Evolutionary conservation across 2,113 vertebrate species (phyloP).

Genomic region (Xenopus laevis): DNA sequence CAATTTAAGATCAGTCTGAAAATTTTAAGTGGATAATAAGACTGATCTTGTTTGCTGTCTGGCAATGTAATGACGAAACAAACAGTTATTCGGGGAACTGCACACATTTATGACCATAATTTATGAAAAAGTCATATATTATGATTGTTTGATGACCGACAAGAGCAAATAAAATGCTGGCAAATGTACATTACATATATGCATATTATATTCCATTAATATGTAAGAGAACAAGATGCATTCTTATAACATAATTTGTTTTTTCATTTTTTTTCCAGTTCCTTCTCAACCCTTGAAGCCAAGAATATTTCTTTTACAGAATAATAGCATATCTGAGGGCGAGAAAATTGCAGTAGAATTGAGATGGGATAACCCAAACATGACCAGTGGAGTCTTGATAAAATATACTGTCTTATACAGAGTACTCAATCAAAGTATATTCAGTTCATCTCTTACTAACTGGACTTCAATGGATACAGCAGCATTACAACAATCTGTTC

Average conservation of each 20-base stretch:
- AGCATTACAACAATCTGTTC: slow-evolving; percentile 46
- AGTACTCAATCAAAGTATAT: slow-evolving; percentile 45
- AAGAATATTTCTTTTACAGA: slow-evolving; percentile 55
- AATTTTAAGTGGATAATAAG: too few species aligned
- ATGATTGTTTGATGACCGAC: too few species aligned
- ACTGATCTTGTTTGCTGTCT: too few species aligned
- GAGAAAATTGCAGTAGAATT: slow-evolving; percentile 54
- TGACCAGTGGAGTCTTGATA: slow-evolving; percentile 54
- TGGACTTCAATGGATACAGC: slow-evolving; percentile 47
- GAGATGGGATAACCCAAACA: slow-evolving; percentile 62
- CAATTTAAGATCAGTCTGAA: too few species aligned
- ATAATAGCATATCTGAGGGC: slow-evolving; percentile 18
- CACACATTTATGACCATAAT: too few species aligned
- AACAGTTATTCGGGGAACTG: too few species aligned
- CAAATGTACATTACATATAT: background rate
- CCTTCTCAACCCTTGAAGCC: slow-evolving; percentile 60
- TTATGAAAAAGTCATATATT: too few species aligned
- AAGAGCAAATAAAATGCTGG: background rate
- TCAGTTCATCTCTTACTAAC: slow-evolving; percentile 2
- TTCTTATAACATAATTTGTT: too few species aligned
- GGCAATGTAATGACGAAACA: too few species aligned
- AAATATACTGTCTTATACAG: slow-evolving; percentile 60
- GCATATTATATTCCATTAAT: too few species aligned
- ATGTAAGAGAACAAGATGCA: too few species aligned
- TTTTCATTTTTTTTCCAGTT: slow-evolving; percentile 19